Conservation (phyloP, 2,888 invertebrate genomes). For the Thysanoteuthis rhombus region DNA sequence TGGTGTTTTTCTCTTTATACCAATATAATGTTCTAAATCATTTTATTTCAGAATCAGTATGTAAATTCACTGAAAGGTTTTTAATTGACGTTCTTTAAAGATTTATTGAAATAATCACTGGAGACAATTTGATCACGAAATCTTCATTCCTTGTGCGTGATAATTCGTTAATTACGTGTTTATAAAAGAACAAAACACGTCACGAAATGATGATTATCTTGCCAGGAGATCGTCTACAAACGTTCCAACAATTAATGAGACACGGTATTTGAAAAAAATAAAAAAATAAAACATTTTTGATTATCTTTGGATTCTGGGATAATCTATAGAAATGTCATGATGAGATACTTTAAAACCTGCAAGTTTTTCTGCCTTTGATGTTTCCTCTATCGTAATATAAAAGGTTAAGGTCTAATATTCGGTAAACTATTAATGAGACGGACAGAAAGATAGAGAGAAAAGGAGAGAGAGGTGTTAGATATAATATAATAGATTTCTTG, state of each 20-base stretch:
- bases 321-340: too few species aligned
- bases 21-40: neutral
- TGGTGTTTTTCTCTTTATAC: neutral
- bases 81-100: neutral
- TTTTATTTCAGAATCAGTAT: neutral
- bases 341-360: too few species aligned
- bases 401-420: too few species aligned
- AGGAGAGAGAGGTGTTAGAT: too few species aligned
- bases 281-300: neutral
- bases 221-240: neutral
- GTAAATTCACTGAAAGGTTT: neutral
- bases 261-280: neutral
- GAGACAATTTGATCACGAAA: neutral
- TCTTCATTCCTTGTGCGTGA: neutral
- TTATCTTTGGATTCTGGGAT: neutral
- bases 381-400: too few species aligned
- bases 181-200: neutral
- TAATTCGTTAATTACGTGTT: neutral
- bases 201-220: neutral
- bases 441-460: too few species aligned
- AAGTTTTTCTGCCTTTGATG: too few species aligned
- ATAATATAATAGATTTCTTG: too few species aligned
- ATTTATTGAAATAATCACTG: neutral
- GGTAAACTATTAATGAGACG: too few species aligned
- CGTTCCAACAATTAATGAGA: neutral